A percentile compares a stretch with the other conserved stretches of the same genome.
Evolutionary conservation across 2,888 invertebrate species (phyloP).

Genomic region (Volucella inflata): DNA sequence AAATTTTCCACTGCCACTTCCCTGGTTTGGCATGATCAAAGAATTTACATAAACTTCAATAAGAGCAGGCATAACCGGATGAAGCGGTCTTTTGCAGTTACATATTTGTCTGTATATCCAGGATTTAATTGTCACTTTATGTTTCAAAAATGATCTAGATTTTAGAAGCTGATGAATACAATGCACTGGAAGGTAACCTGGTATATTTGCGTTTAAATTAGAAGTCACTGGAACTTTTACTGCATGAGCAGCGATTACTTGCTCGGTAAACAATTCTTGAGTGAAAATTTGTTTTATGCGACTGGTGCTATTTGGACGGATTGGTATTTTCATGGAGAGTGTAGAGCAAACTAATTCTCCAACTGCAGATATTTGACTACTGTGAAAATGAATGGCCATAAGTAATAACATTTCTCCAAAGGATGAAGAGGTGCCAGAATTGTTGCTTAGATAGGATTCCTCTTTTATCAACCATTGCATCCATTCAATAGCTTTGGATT

Average conservation of each 20-base stretch:
- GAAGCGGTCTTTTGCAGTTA: slow-evolving; percentile 93
- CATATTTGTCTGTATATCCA: slow-evolving; percentile 98
- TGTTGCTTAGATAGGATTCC: slow-evolving; percentile 94
- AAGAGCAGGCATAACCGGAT: slow-evolving; percentile 95
- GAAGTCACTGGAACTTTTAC: slow-evolving; percentile 97
- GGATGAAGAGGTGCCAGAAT: slow-evolving; percentile 93
- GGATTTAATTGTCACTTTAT: slow-evolving; percentile 97
- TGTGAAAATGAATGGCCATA: slow-evolving; percentile 98
- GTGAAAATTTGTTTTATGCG: slow-evolving; percentile 97
- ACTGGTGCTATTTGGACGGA: slow-evolving; percentile 92
- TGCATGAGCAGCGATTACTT: slow-evolving; percentile 97
- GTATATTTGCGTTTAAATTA: slow-evolving; percentile 93
- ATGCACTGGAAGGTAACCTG: slow-evolving; percentile 97
- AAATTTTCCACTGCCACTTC: slow-evolving; percentile 79
- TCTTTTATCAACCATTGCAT: slow-evolving; percentile 96
- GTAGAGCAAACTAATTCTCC: slow-evolving; percentile 97
- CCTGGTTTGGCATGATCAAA: slow-evolving; percentile 88
- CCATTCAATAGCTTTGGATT: slow-evolving; percentile 95
- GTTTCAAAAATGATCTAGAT: slow-evolving; percentile 96
- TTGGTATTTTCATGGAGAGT: slow-evolving; percentile 96
- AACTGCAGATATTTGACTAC: slow-evolving; percentile 96
- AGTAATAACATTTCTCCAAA: slow-evolving; percentile 97
- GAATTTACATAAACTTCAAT: slow-evolving; percentile 98
- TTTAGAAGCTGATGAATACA: slow-evolving; percentile 98
- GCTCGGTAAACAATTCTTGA: slow-evolving; percentile 98